Conservation (phyloP, 2,888 invertebrate genomes). For the Escarpia spicata region DNA sequence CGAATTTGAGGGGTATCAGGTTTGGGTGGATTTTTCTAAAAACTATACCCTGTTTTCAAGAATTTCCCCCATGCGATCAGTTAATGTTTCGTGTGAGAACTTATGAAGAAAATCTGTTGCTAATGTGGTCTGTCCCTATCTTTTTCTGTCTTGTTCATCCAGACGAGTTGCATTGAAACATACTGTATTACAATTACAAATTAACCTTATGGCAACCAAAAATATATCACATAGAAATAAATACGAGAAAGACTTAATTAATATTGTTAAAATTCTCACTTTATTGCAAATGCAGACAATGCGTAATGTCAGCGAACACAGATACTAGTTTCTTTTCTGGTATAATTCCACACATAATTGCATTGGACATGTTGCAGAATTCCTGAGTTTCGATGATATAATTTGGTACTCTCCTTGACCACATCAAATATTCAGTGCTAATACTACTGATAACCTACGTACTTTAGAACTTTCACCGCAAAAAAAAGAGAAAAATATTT, state of each 20-base stretch:
- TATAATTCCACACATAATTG: background rate
- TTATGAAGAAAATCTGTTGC: no score
- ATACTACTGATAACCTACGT: background rate
- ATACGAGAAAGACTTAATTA: background rate
- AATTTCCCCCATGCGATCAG: no score
- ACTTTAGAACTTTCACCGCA: background rate
- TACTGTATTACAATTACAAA: no score
- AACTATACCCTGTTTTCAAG: no score
- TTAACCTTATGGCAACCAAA: no score
- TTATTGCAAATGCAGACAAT: background rate
- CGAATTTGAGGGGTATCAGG: no score
- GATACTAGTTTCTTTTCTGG: no score
- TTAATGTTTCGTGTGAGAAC: no score
- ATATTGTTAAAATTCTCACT: background rate
- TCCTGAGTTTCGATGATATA: background rate
- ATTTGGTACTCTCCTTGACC: background rate
- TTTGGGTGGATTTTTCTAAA: no score
- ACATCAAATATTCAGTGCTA: background rate
- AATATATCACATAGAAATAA: background rate
- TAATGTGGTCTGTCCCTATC: no score
- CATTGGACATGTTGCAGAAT: background rate
- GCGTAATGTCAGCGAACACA: background rate
- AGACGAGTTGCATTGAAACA: no score
- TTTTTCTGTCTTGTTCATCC: no score
- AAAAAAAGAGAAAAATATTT: background rate